A percentile compares a stretch with the other conserved stretches of the same genome.
phyloP scores from a whole-genome alignment of 2,797 vertebrate species.

The Anguilla anguilla region DNA sequence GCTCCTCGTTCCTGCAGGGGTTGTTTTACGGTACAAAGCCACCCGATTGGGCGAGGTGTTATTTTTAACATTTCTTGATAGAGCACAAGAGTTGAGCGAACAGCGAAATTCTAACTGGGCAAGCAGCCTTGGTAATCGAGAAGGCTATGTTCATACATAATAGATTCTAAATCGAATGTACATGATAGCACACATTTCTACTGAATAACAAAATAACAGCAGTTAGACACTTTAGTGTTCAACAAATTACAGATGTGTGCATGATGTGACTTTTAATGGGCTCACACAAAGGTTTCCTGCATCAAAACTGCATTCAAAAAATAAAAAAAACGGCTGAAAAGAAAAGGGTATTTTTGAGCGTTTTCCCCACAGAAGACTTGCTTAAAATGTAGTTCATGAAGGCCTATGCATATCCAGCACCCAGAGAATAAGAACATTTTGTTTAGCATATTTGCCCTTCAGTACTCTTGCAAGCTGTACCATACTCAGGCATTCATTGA shows the following conservation, averaged over 20 bases:
- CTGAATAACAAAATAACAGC: background rate
- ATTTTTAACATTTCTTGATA: constrained; percentile 18
- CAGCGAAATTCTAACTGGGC: background rate
- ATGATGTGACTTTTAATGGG: background rate
- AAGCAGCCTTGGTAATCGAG: too few species aligned
- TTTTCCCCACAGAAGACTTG: background rate
- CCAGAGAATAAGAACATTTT: background rate
- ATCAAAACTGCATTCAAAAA: background rate
- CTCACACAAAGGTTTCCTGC: background rate
- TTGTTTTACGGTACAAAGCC: constrained; percentile 6
- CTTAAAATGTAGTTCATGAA: background rate
- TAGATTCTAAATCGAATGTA: background rate
- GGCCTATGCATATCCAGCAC: background rate
- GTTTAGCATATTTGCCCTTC: background rate
- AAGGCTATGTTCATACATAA: background rate
- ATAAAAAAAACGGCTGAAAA: background rate
- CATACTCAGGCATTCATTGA: background rate
- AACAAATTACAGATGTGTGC: constrained; percentile 4
- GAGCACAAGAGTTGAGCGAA: background rate
- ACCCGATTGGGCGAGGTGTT: constrained; percentile 17
- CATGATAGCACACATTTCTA: background rate
- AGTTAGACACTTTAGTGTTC: background rate
- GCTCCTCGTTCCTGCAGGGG: constrained; percentile 32
- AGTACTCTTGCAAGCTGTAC: background rate
- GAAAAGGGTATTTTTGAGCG: background rate